Percentiles rank a stretch among this genome's conserved stretches.
phyloP scores from a whole-genome alignment of 1,140 invertebrate genomes.

The Rhynchophorus ferrugineus region DNA sequence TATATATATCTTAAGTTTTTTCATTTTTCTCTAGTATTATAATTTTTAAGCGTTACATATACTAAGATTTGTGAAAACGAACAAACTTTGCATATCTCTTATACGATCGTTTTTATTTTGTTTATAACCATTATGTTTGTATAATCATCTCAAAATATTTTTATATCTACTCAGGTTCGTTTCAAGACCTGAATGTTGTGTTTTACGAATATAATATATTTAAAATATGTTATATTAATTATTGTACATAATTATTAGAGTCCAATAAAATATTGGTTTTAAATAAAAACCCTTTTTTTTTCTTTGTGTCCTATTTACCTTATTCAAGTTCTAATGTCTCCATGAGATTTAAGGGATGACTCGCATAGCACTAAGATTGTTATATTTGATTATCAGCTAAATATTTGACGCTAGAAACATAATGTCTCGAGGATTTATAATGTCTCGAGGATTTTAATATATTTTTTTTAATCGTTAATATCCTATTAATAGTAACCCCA shows the following conservation, averaged over 20 bases:
- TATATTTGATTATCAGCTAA: no score
- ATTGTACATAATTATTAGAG: conserved; percentile 14
- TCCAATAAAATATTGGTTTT: conserved; percentile 5
- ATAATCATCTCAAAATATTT: conserved; percentile 19
- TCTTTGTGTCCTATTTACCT: no score
- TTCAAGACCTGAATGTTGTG: conserved; percentile 12
- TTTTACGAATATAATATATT: conserved; percentile 20
- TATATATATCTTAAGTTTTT: not conserved
- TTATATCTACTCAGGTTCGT: conserved; percentile 13
- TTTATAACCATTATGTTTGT: conserved; percentile 10
- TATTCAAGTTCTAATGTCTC: no score
- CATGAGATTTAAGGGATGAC: no score
- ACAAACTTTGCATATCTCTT: conserved; percentile 16
- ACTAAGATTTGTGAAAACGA: not conserved
- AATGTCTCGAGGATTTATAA: no score
- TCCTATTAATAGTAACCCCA: no score
- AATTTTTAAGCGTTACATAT: not conserved
- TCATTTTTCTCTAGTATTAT: not conserved
- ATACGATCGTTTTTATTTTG: conserved; percentile 7
- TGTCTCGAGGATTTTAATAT: no score
- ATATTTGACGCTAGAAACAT: no score
- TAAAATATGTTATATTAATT: conserved; percentile 19
- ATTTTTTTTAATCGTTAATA: no score
- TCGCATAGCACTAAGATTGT: no score
- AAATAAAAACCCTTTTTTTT: no score